These are phyloP conservation scores for Mycetomoellerius zeteki DNA, from an alignment of 1,140 invertebrate species.

Conservation along the genomic window DNA sequence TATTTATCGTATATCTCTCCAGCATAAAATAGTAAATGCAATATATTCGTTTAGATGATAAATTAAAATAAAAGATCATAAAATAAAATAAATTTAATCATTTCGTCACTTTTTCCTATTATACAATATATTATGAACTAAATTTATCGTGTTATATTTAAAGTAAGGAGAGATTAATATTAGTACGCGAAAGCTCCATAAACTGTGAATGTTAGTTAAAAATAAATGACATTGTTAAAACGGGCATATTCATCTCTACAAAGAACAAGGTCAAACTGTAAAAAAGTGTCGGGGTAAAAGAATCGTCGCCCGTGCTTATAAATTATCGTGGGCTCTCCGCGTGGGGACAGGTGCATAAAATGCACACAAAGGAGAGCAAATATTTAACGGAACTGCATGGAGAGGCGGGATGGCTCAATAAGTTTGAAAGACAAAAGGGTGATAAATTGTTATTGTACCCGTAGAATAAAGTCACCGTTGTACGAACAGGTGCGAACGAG, in stretches of 20 bases:
- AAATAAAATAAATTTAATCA: background rate
- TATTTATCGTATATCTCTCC: background rate
- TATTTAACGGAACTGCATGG: slow-evolving; percentile 61
- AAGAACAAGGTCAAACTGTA: slow-evolving; percentile 47
- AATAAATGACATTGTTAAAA: slow-evolving; percentile 37
- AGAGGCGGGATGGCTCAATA: slow-evolving; percentile 53
- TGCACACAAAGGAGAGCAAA: slow-evolving; percentile 59
- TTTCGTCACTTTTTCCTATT: background rate
- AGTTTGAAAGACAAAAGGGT: slow-evolving; percentile 70
- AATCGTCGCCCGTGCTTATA: slow-evolving; percentile 31
- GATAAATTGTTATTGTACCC: slow-evolving; percentile 69
- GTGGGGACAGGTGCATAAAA: slow-evolving; percentile 58
- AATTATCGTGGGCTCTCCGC: slow-evolving; percentile 31
- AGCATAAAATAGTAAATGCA: background rate
- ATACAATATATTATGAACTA: background rate
- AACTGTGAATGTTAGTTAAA: background rate
- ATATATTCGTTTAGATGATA: background rate
- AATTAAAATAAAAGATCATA: background rate
- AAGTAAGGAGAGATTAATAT: slow-evolving; percentile 4
- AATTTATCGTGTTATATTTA: slow-evolving; percentile 1
- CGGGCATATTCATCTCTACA: background rate
- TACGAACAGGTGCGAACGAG: slow-evolving; percentile 62
- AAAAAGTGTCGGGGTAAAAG: slow-evolving; percentile 36
- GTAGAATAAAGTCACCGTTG: slow-evolving; percentile 64
- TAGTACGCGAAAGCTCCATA: background rate